Base-by-base conservation (phyloP, 2,888 invertebrate genomes). In the Hesperia comma region DNA sequence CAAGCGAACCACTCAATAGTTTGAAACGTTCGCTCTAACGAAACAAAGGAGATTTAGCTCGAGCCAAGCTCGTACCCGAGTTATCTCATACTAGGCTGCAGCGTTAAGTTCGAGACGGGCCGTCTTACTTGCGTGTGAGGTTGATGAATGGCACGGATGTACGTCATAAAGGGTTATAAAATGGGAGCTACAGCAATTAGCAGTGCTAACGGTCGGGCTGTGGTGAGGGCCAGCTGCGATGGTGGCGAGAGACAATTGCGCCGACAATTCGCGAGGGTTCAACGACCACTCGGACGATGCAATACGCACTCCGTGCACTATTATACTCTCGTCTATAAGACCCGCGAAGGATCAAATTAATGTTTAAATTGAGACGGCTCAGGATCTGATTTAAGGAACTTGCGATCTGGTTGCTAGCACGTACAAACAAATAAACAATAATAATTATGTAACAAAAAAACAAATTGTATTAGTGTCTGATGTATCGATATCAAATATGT, bases 191-290 rank as follows among this genome's bases (percentile, higher is more conserved):
- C 74, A 78, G 83, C 81, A 88, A 90, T 89, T 88, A 88, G 81
- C 78, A 76, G 74, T 69, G 69, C 75, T 81, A 82, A 83, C 84
- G 80, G 84, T 81, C 78, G 78, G 54, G 78, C 74, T 77, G 75
- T 74, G 70, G 73, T 76, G 77, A 75, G 74, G 77, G 76, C 77
- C 86, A 87, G 85, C 85, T 85, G 85, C 80, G 75, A 75, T 76
- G 79, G 76, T 77, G 78, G 75, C 76, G 77, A 61, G 54, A 84
- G 83, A 84, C 88, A 89, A 88, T 88, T 87, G 86, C 76, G 77
- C 76, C 78, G 78, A 81, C 86, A 86, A 87, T 85, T 86, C 80
- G 84, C 84, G 72, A 77, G 78, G 77, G 90, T 87, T 88, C 89
- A 85, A 77, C 78, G 88, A 85, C 88, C 86, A 80, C 72, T 79